phyloP scores from a whole-genome alignment of 2,888 invertebrate species.

The Noctua comes region DNA sequence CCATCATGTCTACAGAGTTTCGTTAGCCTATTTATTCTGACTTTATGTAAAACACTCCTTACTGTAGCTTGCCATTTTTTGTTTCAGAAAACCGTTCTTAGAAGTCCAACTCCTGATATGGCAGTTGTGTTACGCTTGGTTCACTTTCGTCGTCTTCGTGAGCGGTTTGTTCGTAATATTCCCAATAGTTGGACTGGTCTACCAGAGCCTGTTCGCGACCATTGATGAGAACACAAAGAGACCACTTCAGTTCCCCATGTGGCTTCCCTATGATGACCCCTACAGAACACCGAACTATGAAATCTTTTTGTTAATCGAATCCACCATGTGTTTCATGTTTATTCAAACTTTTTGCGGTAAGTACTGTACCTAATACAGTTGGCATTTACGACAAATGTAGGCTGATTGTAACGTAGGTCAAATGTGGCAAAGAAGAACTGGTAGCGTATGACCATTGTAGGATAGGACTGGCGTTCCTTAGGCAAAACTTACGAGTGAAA shows the following conservation, averaged over 20 bases:
- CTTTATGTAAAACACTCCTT: too few species aligned
- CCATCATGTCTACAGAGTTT: not conserved
- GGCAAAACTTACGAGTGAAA: too few species aligned
- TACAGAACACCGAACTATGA: constrained; percentile 82
- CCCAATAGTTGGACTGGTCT: constrained; percentile 70
- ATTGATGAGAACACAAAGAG: constrained; percentile 74
- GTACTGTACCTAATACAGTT: constrained; percentile 36
- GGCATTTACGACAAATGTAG: not conserved
- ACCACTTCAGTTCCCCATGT: constrained; percentile 80
- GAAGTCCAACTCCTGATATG: constrained; percentile 79
- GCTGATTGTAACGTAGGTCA: not conserved
- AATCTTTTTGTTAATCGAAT: constrained; percentile 72
- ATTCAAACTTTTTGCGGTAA: constrained; percentile 77
- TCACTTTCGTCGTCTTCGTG: constrained; percentile 63
- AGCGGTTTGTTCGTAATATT: constrained; percentile 65
- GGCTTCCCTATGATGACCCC: constrained; percentile 81
- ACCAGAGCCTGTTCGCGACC: constrained; percentile 75
- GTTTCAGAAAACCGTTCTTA: constrained; percentile 78
- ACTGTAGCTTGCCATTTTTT: not conserved
- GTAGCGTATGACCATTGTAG: not conserved
- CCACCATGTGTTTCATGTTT: constrained; percentile 64
- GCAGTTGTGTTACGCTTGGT: constrained; percentile 77
- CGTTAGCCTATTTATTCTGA: not conserved
- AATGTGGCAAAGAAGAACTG: not conserved
- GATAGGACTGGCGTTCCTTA: not conserved